Conservation (phyloP, 2,797 vertebrate genomes). For the Sebastes taczanowskii region DNA sequence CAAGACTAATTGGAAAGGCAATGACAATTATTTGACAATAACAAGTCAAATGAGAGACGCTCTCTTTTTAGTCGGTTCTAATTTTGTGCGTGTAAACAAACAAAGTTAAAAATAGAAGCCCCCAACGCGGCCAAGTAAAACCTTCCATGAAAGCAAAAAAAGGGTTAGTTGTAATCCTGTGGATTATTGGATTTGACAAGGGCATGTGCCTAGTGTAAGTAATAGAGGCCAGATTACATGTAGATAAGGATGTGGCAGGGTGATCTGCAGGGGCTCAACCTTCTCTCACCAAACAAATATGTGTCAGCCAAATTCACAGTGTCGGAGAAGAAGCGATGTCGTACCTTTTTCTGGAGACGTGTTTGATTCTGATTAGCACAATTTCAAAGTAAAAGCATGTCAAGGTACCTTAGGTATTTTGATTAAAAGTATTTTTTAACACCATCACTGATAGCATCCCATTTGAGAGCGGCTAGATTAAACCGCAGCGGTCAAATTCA, state of each 20-base stretch:
- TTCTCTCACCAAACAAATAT: conserved; percentile 45
- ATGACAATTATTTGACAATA: conserved; percentile 6
- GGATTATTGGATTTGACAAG: conserved; percentile 80
- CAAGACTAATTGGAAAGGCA: neutral
- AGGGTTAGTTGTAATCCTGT: conserved; percentile 75
- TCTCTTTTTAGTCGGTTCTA: conserved; percentile 34
- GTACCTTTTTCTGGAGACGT: neutral
- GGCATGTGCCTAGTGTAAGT: conserved; percentile 75
- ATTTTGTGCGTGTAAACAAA: conserved; percentile 64
- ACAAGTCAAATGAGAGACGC: conserved; percentile 4
- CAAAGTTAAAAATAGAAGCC: conserved; percentile 66
- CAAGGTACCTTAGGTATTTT: neutral
- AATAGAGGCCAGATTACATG: conserved; percentile 79
- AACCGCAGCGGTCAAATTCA: conserved; percentile 25
- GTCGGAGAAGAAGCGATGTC: neutral
- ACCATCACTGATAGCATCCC: neutral
- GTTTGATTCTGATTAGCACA: neutral
- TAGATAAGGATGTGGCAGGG: conserved; percentile 58
- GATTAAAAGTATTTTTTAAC: neutral
- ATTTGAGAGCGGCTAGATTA: conserved; percentile 27
- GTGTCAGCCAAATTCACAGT: conserved; percentile 29
- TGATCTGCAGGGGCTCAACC: conserved; percentile 50
- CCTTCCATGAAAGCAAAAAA: conserved; percentile 77
- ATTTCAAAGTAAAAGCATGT: neutral
- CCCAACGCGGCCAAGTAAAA: conserved; percentile 57